Evolutionary conservation across 2,113 vertebrate genomes (phyloP).

Genomic region (Lasiurus borealis): DNA sequence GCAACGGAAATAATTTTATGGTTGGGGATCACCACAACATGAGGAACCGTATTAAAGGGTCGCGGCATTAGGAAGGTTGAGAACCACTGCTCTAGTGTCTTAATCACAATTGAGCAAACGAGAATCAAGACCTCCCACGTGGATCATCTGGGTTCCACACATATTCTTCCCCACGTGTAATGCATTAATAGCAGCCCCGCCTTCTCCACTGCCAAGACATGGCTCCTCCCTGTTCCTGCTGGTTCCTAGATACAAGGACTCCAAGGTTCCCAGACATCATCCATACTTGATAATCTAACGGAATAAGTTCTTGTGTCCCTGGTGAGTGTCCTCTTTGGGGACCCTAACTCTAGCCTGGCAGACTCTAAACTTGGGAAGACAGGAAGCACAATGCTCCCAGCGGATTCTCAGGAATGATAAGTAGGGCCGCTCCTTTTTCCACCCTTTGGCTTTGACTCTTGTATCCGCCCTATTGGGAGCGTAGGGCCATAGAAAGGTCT

Average conservation of each 20-base stretch:
- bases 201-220: neutral
- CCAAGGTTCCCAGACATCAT: neutral
- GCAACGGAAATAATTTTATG: no score
- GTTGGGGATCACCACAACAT: no score
- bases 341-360: neutral
- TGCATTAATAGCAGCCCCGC: no score
- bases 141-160: neutral
- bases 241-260: neutral
- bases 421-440: no score
- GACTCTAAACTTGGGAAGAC: neutral
- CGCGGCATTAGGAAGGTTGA: no score
- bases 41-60: no score
- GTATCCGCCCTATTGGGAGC: neutral
- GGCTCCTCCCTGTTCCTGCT: neutral
- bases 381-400: neutral
- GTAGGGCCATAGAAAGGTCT: neutral
- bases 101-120: neutral
- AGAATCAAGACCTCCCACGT: neutral
- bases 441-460: neutral
- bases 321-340: neutral
- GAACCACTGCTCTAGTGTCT: neutral
- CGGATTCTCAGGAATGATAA: neutral
- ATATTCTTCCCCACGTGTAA: neutral
- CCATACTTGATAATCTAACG: neutral
- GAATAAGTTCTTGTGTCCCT: neutral